These are phyloP conservation scores for Trematocara variabile DNA, from an alignment of 2,113 vertebrate genomes.

Conservation along the genomic window DNA sequence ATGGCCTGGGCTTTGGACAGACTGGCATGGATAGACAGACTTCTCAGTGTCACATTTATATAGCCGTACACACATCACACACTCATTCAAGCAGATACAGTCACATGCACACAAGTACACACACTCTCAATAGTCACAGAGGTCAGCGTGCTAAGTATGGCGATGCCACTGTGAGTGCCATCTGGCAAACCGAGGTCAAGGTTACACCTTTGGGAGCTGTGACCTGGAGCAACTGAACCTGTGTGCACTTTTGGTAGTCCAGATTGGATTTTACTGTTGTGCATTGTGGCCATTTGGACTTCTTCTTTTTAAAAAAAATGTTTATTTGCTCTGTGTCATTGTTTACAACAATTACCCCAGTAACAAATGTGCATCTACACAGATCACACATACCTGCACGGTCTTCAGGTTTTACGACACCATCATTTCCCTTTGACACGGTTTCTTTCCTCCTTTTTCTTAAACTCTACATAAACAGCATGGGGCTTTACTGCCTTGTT, in stretches of 20 bases:
- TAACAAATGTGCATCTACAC: neutral
- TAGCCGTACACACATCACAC: neutral
- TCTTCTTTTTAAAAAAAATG: rapidly evolving
- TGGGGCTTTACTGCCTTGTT: conserved; percentile 75
- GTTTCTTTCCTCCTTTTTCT: conserved; percentile 37
- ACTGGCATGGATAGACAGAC: conserved; percentile 1
- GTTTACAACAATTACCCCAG: neutral
- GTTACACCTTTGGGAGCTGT: conserved; percentile 35
- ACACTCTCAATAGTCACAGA: conserved; percentile 47
- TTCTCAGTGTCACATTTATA: conserved; percentile 12
- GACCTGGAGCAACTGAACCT: conserved; percentile 9
- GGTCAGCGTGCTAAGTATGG: conserved; percentile 61
- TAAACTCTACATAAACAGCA: conserved; percentile 58
- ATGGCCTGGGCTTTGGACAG: conserved; percentile 33
- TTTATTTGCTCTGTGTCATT: neutral
- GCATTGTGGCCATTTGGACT: neutral
- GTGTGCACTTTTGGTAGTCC: neutral
- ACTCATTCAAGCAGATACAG: neutral
- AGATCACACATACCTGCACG: neutral
- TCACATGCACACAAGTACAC: conserved; percentile 1
- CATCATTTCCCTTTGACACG: conserved; percentile 40
- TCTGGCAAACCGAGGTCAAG: conserved; percentile 66
- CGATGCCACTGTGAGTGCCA: conserved; percentile 61
- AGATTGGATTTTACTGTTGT: neutral
- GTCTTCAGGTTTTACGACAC: conserved; percentile 31